A percentile compares a stretch with the other conserved stretches of the same genome.
phyloP scores from a whole-genome alignment of 2,888 invertebrate species.

The Acanthoscelides obtectus region DNA sequence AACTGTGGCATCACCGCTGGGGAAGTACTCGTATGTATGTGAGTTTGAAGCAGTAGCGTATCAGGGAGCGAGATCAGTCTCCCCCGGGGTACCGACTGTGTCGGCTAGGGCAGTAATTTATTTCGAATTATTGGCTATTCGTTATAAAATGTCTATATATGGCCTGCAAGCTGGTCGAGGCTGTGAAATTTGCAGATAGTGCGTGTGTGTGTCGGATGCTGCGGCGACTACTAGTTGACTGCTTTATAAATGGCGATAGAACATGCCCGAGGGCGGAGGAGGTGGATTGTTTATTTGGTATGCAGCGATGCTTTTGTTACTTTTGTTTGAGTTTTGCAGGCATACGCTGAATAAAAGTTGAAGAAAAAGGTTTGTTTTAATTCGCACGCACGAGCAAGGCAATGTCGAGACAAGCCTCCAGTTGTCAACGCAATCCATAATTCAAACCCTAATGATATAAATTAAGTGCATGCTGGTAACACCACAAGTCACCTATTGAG shows the following conservation, averaged over 20 bases:
- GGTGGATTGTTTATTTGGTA: not conserved
- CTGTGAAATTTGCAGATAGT: not conserved
- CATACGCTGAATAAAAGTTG: too few relatives aligned
- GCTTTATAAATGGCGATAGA: not conserved
- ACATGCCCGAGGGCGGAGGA: not conserved
- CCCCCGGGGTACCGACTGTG: not conserved
- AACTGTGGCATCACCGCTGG: not conserved
- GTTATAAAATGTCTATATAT: constrained; percentile 19
- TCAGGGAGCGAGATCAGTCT: not conserved
- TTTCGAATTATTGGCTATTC: constrained; percentile 27
- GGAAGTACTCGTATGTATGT: not conserved
- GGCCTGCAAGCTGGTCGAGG: not conserved
- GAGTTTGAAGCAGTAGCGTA: not conserved
- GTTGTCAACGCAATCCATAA: too few relatives aligned
- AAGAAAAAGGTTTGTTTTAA: too few relatives aligned
- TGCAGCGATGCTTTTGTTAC: not conserved
- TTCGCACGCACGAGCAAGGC: too few relatives aligned
- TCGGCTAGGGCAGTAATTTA: not conserved
- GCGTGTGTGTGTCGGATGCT: not conserved
- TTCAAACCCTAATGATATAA: too few relatives aligned
- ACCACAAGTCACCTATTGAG: too few relatives aligned
- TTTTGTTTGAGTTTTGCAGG: too few relatives aligned
- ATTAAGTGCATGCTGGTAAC: too few relatives aligned
- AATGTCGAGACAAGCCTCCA: too few relatives aligned
- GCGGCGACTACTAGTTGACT: not conserved